Conservation (phyloP, 35 echinoderm and acorn worm species). For the Strongylocentrotus purpuratus region DNA sequence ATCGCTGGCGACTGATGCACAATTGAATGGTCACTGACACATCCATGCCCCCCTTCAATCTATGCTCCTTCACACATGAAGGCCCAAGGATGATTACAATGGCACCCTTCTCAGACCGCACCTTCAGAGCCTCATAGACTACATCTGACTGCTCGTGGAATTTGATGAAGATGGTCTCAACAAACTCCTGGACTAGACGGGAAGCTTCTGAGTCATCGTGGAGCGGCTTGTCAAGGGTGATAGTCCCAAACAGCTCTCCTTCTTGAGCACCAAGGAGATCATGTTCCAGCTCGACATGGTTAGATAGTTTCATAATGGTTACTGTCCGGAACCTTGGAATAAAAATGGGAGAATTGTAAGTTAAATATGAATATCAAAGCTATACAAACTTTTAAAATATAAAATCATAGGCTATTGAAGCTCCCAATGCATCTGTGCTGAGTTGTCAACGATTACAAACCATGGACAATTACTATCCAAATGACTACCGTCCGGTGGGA, state of each 20-base stretch:
- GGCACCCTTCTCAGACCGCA: not conserved
- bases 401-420: too few relatives aligned
- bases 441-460: too few relatives aligned
- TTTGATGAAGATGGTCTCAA: slow-evolving; percentile 60
- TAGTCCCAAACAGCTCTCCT: slow-evolving; percentile 66
- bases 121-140: slow-evolving; percentile 54
- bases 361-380: too few relatives aligned
- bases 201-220: slow-evolving; percentile 66
- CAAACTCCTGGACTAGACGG: slow-evolving; percentile 52
- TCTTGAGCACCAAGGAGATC: slow-evolving; percentile 13
- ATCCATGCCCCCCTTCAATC: not conserved
- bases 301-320: not conserved
- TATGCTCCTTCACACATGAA: not conserved
- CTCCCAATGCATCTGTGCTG: too few relatives aligned
- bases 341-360: not conserved
- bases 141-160: slow-evolving; percentile 23
- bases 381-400: too few relatives aligned
- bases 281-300: not conserved
- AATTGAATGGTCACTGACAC: slow-evolving; percentile 42
- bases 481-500: too few relatives aligned
- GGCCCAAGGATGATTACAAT: not conserved
- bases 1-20: slow-evolving; percentile 8
- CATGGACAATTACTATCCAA: too few relatives aligned
- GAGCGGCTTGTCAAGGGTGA: slow-evolving; percentile 52
- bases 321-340: slow-evolving; percentile 20